These are phyloP conservation scores for Nannospalax galili DNA, from an alignment of 2,113 vertebrate species.

Conservation along the genomic window DNA sequence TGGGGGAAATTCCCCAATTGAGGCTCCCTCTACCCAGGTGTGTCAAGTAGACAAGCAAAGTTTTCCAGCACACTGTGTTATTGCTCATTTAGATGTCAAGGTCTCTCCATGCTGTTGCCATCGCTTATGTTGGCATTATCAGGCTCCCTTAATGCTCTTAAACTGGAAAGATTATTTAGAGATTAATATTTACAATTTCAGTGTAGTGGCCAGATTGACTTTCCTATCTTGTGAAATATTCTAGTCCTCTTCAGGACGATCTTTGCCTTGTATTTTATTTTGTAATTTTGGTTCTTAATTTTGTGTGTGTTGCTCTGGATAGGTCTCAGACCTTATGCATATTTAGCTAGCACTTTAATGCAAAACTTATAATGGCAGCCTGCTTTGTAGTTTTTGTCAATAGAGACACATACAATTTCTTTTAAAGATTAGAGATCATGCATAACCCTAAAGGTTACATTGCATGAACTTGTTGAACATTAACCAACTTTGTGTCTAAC, in stretches of 20 bases:
- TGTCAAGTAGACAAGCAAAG: no score
- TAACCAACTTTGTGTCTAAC: background rate
- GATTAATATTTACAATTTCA: background rate
- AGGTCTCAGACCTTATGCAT: background rate
- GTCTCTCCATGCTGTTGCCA: background rate
- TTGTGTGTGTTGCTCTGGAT: background rate
- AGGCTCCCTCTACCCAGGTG: no score
- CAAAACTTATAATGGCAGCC: background rate
- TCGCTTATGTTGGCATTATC: background rate
- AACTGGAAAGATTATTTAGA: background rate
- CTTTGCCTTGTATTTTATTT: background rate
- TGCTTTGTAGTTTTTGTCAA: background rate
- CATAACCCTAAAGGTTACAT: background rate
- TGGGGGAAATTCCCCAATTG: no score
- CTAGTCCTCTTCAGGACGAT: background rate
- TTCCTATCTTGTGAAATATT: background rate
- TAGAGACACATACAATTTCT: background rate
- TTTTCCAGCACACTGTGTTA: no score
- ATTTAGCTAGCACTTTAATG: no score
- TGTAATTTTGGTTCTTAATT: background rate
- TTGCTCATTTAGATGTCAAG: background rate
- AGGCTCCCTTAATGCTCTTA: background rate
- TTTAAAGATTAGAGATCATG: background rate
- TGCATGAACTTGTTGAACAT: background rate
- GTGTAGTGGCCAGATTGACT: background rate